Evolutionary conservation across 2,113 vertebrate genomes (phyloP).

Genomic region (Narcine bancroftii): DNA sequence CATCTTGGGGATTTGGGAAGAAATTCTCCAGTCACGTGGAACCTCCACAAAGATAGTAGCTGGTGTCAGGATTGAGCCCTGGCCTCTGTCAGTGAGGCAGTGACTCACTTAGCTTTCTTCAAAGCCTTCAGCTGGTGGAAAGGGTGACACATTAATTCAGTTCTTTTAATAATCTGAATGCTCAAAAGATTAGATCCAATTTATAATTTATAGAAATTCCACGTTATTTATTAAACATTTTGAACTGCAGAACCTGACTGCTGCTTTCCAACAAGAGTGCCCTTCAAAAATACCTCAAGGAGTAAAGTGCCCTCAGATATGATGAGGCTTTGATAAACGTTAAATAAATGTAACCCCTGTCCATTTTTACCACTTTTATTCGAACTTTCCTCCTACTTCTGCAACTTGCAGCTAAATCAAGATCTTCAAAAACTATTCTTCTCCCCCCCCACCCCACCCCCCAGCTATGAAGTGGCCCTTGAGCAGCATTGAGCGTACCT

Average conservation of each 20-base stretch:
- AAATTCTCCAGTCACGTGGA: no score
- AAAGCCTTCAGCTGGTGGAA: not conserved
- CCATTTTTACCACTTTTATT: not conserved
- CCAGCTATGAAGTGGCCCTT: not conserved
- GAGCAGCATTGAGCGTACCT: slow-evolving; percentile 62
- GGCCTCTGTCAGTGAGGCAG: no score
- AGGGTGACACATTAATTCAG: not conserved
- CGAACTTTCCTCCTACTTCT: not conserved
- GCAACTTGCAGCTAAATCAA: not conserved
- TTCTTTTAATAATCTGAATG: not conserved
- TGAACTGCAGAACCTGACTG: not conserved
- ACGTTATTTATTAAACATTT: not conserved
- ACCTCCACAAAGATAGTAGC: no score
- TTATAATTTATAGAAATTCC: not conserved
- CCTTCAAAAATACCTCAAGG: not conserved
- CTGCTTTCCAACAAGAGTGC: not conserved
- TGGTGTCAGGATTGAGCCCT: no score
- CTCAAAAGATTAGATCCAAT: not conserved
- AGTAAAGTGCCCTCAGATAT: not conserved
- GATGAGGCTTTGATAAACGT: not conserved
- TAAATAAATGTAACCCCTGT: not conserved
- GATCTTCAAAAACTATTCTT: no score
- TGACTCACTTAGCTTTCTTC: no score
- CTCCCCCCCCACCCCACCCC: no score
- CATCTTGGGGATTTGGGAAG: no score